A percentile compares a stretch with the other conserved stretches of the same genome.
These are phyloP conservation scores for Ditula angustiorana DNA, from an alignment of 2,888 invertebrate species.

Conservation along the genomic window DNA sequence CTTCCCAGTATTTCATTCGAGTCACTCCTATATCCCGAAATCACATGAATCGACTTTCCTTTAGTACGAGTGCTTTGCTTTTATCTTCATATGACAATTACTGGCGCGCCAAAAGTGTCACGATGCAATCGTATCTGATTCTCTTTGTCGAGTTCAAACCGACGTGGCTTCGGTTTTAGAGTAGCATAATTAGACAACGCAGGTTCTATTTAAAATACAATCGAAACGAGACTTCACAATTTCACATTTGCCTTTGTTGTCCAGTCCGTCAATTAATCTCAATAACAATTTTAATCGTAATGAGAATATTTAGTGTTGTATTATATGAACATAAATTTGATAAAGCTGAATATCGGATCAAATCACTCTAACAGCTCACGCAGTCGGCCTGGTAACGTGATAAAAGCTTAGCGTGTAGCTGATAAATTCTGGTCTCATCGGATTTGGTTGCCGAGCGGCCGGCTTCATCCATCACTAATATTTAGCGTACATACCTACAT, in stretches of 20 bases:
- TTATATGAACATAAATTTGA: conserved; percentile 21
- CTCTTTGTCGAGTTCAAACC: conserved; percentile 27
- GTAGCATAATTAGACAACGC: conserved; percentile 15
- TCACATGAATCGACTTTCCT: conserved; percentile 20
- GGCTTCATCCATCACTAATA: conserved; percentile 31
- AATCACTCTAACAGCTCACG: conserved; percentile 32
- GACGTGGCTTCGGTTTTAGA: conserved; percentile 37
- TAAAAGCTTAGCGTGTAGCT: conserved; percentile 20
- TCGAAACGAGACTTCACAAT: not conserved
- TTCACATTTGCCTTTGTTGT: conserved; percentile 12
- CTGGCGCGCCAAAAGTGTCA: not conserved
- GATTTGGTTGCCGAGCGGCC: conserved; percentile 28
- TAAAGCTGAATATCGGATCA: conserved; percentile 28
- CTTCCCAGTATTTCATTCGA: conserved; percentile 61
- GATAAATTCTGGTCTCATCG: conserved; percentile 22
- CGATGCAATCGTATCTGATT: conserved; percentile 29
- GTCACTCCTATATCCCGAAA: conserved; percentile 11
- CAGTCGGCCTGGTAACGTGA: conserved; percentile 32
- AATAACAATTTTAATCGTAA: conserved; percentile 15
- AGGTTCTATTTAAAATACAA: conserved; percentile 23
- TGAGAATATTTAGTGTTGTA: conserved; percentile 30
- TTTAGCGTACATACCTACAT: conserved; percentile 44
- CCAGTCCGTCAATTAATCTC: not conserved
- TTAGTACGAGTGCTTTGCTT: not conserved
- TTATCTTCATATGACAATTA: conserved; percentile 47